Percentiles rank a stretch among this genome's conserved stretches.
These are phyloP conservation scores for Zosterops lateralis DNA, from an alignment of 2,113 vertebrate genomes.

Conservation along the genomic window DNA sequence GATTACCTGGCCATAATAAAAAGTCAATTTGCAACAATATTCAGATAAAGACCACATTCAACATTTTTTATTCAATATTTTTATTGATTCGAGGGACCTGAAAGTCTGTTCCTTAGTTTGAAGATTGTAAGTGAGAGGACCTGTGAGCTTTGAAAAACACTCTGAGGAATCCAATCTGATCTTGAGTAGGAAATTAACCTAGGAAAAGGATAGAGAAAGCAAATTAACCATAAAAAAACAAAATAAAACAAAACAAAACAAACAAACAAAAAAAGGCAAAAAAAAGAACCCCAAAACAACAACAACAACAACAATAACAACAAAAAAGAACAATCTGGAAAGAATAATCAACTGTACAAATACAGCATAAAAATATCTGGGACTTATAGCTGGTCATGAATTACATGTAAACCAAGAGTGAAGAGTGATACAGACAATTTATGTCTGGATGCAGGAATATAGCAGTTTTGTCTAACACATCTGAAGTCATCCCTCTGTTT, in stretches of 20 bases:
- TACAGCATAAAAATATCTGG: neutral
- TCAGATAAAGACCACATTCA: neutral
- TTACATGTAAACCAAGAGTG: neutral
- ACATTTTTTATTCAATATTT: neutral
- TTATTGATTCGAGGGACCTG: neutral
- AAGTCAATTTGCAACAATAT: neutral
- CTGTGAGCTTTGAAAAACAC: neutral
- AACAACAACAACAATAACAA: no score
- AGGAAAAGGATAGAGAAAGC: neutral
- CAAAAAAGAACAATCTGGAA: neutral
- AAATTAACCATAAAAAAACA: neutral
- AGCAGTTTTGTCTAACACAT: neutral
- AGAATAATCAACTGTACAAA: neutral
- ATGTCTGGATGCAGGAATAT: neutral
- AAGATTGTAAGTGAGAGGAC: neutral
- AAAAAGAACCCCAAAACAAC: neutral
- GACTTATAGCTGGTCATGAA: neutral
- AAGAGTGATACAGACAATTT: neutral
- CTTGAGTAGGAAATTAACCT: neutral
- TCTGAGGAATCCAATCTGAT: neutral
- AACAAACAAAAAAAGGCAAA: neutral
- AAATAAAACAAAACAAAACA: no score
- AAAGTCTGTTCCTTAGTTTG: neutral
- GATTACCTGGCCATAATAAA: neutral
- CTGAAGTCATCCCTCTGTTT: neutral